Evolutionary conservation across 2,888 invertebrate species (phyloP), one percentile per base, ranked within the genome.

Genomic region (Odontocerum albicorne): DNA sequence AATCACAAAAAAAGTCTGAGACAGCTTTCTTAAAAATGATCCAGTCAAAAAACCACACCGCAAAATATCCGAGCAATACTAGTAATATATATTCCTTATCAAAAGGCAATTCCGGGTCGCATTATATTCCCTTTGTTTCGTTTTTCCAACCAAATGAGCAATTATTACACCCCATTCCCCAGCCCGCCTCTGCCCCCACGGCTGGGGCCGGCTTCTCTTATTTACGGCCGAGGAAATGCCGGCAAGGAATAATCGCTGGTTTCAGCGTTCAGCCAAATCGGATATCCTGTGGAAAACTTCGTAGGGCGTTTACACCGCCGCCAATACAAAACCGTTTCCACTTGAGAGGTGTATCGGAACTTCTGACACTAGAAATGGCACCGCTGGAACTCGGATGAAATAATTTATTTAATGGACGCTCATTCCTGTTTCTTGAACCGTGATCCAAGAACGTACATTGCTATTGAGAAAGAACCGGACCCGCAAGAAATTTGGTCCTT

Each of bases 201-300:
- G 16, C 47, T 19, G n/a, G 3, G 38, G 22, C 12, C 10, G 7
- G 12, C 42, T 49, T 31, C 36, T 10, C 22, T 15, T 32, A 49
- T 49, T 49, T 49, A 49, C n/a, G 49, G 27, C 36, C 32, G n/a
- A 42, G 50, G 42, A 27, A 46, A 33, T 13, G 19, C 13, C 20
- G 17, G 15, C n/a, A 33, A 47, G 42, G 32, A 54, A 31, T 49
- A 54, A 54, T 54, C 49, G 53, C 33, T 22, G 15, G 53, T 22
- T 47, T 54, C 54, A 54, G 12, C 47, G 22, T 22, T 21, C 38
- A 16, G 21, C 21, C 20, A 27, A 22, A 35, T 40, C 49, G 36
- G 49, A 54, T 40, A 49, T 53, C 46, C 54, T 42, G 38, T 42
- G 42, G 49, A 39, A 20, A 49, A 39, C 47, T 45, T 20, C 17